Base-by-base conservation (phyloP, 2,113 vertebrate species). In the Sialia sialis region DNA sequence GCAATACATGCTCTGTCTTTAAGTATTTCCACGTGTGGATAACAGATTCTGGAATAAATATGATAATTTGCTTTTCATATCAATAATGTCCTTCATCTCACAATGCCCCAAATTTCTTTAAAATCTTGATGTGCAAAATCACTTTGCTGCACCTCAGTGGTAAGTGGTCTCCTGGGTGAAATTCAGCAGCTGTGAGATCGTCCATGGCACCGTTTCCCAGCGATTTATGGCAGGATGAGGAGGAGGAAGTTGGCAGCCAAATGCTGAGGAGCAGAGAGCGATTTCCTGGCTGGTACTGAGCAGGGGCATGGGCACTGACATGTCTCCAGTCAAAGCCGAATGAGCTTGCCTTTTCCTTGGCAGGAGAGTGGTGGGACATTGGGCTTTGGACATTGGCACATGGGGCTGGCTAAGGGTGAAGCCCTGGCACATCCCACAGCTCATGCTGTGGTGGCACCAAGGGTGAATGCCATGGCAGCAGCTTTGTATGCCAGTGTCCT, bases 121-220 rank as follows among this genome's bases (percentile, higher is more conserved):
- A 84, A 87, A 77, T 62, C 86, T 94, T 86, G 51, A 54, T 82
- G 72, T 38, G 36, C 39, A 90, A 83, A 94, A 39, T 26, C 30
- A 38, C 32, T 87, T 84, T 64, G n/a, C 59, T 64, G 49, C 81
- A 64, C 69, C 69, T 84, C 81, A n/a, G 41, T 55, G 49, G n/a
- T 74, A 48, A 64, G 59, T n/a, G 59, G 25, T 41, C 30, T 88
- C 89, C 77, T 69, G 54, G 48, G 64, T 88, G 55, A 76, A 72
- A 82, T 88, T 83, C 75, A 94, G 80, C 84, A 95, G 89, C 66
- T 93, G 87, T 58, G 72, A 88, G 66, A 59, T 78, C 7, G 4
- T 49, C 89, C 59, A 62, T 0, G 2, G 86, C 54, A 51, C 74
- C 1, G 0, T 81, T 93, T 92, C 74, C 48, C 43, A 73, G 77